Evolutionary conservation across 1,140 invertebrate genomes (phyloP), one percentile per base, ranked within the genome.

Genomic region (Drosophila insularis): DNA sequence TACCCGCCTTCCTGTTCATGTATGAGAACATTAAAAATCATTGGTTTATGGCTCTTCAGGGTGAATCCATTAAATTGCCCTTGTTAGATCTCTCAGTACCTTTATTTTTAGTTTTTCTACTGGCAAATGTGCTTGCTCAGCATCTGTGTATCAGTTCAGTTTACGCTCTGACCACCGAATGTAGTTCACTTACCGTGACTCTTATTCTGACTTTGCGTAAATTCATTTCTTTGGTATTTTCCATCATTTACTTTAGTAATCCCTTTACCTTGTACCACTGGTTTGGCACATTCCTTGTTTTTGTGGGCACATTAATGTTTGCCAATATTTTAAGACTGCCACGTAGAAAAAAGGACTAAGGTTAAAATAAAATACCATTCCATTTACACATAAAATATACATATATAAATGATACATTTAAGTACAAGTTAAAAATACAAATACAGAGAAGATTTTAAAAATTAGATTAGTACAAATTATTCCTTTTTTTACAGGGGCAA

Each of bases 101-200:
- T 3, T 93, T 94, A 74, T 93, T 97, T 70, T 94, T 98, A 81
- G 35, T 96, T 1, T 98, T 96, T 92, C 93, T 99, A 31, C 81
- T 97, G 55, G 95, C 96, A 19, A 99, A 99, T 92, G 95, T 97
- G 11, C 68, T 98, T 0, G 97, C 98, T 11, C 98, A 99, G 95
- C 99, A 97, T 94, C 82, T 99, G 55, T 99, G 98, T 89, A 99
- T 99, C 64, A 96, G 96, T 82, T 97, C 97, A 2, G 98, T 99
- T 0, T 99, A 98, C 90, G 94, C 96, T n/a, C 93, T 99, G 81
- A 99, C 98, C 0, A 97, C 98, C 0, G 97, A 98, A 91, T 98
- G 98, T 91, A 95, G 96, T 4, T 99, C 98, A 0, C 91, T 99
- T 17, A 98, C 98, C 0, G 98, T 99, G 0, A 99, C 98, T 0